These are phyloP conservation scores for Python bivittatus DNA, from an alignment of 2,113 vertebrate species.

Conservation along the genomic window DNA sequence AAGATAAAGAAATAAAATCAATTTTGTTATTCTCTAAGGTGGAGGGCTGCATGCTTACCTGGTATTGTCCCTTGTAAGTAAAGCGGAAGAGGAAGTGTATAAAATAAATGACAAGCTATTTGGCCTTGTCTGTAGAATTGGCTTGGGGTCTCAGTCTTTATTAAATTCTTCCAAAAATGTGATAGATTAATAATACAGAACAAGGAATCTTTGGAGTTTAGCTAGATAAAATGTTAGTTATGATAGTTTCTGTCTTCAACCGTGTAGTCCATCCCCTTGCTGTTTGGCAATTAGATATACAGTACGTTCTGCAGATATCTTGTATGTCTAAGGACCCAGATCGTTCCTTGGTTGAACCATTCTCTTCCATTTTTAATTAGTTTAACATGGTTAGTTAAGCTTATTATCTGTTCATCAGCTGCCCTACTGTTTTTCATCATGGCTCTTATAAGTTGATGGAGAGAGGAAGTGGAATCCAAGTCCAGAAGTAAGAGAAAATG, in stretches of 20 bases:
- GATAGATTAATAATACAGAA: background rate
- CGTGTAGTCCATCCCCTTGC: background rate
- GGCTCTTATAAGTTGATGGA: slow-evolving; percentile 33
- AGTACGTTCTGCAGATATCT: background rate
- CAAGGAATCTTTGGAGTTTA: background rate
- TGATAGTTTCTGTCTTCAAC: slow-evolving; percentile 14
- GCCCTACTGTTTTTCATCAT: slow-evolving; percentile 42
- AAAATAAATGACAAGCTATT: background rate
- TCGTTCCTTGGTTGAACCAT: slow-evolving; percentile 43
- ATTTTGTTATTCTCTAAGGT: background rate
- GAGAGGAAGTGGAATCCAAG: slow-evolving; percentile 47
- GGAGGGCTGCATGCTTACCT: background rate
- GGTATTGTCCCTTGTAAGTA: background rate
- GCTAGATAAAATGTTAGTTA: rapidly evolving
- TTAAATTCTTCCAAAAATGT: background rate
- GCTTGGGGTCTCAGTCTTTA: background rate
- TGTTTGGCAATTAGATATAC: background rate
- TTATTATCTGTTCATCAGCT: slow-evolving; percentile 49
- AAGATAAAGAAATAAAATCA: background rate
- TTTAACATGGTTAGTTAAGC: slow-evolving; percentile 38
- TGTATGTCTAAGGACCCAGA: slow-evolving; percentile 14
- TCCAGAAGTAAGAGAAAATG: slow-evolving; percentile 53
- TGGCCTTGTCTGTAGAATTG: background rate
- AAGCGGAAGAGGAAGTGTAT: background rate
- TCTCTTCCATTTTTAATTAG: background rate